Percentiles rank a stretch among this genome's conserved stretches.
phyloP scores from a whole-genome alignment of 2,113 vertebrate genomes.

The Apaloderma vittatum region DNA sequence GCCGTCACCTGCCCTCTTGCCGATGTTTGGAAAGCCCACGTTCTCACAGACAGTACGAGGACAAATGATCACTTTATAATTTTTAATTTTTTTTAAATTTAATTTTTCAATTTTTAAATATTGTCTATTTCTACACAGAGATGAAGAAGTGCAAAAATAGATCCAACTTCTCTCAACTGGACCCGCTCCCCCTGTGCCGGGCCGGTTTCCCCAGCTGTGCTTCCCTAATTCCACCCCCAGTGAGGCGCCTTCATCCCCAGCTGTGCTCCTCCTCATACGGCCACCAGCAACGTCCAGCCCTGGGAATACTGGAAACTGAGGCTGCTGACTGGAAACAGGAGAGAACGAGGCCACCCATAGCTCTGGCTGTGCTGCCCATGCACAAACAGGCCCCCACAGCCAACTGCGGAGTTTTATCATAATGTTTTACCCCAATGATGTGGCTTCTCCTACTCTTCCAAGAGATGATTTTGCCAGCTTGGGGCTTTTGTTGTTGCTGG shows the following conservation, averaged over 20 bases:
- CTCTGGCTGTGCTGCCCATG: neutral
- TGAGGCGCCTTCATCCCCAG: accelerated
- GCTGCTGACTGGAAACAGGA: neutral
- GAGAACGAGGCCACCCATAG: neutral
- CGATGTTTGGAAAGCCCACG: neutral
- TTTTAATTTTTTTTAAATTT: too few species aligned
- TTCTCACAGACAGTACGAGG: neutral
- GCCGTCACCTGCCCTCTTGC: neutral
- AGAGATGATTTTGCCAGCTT: neutral
- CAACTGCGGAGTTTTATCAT: too few species aligned
- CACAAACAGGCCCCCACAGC: neutral
- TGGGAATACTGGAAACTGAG: neutral
- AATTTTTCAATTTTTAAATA: too few species aligned
- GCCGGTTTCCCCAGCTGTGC: neutral
- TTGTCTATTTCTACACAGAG: neutral
- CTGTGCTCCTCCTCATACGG: neutral
- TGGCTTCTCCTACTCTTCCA: neutral
- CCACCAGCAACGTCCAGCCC: neutral
- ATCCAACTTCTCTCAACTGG: neutral
- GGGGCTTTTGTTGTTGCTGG: accelerated
- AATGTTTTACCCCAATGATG: neutral
- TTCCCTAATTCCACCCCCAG: neutral
- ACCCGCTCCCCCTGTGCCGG: neutral
- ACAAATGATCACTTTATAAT: neutral
- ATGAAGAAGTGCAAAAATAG: neutral